phyloP scores from a whole-genome alignment of 2,888 invertebrate species.

The Epicampocera succincta region DNA sequence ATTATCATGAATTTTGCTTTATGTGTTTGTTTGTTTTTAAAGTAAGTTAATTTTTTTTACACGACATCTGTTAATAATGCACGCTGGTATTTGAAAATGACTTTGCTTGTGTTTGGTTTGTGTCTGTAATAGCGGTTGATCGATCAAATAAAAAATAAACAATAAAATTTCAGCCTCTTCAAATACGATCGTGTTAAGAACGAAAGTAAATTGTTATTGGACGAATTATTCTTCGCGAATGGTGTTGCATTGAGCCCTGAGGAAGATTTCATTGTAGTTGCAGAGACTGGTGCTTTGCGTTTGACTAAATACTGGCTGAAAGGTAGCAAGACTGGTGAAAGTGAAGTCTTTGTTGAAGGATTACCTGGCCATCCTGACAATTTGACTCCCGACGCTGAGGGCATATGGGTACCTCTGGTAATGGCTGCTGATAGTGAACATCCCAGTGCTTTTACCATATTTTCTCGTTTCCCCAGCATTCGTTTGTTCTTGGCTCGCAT shows the following conservation, averaged over 20 bases:
- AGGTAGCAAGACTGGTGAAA: conserved; percentile 90
- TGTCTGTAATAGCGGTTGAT: conserved; percentile 10
- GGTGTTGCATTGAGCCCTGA: conserved; percentile 91
- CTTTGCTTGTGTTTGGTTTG: conserved; percentile 30
- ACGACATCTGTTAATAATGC: too few species aligned
- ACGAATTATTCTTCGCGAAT: conserved; percentile 92
- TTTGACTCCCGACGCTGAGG: conserved; percentile 85
- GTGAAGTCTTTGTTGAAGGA: conserved; percentile 91
- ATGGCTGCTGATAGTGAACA: conserved; percentile 83
- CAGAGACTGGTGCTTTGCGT: conserved; percentile 87
- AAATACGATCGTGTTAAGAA: conserved; percentile 90
- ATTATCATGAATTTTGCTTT: too few species aligned
- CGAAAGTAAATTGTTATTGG: conserved; percentile 88
- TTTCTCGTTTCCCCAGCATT: conserved; percentile 85
- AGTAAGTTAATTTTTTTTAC: too few species aligned
- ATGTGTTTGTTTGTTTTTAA: too few species aligned
- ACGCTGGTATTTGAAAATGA: neutral
- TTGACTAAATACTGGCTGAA: conserved; percentile 90
- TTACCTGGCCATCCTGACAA: conserved; percentile 85
- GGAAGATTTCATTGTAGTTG: conserved; percentile 90
- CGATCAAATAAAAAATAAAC: conserved; percentile 1
- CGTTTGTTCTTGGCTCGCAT: conserved; percentile 86
- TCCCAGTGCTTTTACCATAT: conserved; percentile 83
- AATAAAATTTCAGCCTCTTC: conserved; percentile 85
- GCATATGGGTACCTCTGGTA: conserved; percentile 86